Evolutionary conservation across 2,113 vertebrate genomes (phyloP).

Genomic region (Lagopus leucura): DNA sequence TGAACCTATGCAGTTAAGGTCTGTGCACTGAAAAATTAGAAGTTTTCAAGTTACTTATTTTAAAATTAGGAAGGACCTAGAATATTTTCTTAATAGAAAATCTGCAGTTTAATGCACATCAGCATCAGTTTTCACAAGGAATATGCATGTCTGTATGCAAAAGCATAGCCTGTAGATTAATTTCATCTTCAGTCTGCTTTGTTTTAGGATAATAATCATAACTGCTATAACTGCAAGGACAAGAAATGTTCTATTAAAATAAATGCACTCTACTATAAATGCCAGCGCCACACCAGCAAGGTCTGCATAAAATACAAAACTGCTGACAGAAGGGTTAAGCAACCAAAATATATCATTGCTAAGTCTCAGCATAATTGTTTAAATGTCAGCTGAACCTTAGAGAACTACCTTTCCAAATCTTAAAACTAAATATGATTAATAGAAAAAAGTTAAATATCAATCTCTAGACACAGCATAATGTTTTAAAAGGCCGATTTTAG

Average conservation of each 20-base stretch:
- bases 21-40: not conserved
- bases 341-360: constrained; percentile 59
- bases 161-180: not conserved
- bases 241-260: constrained; percentile 24
- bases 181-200: not conserved
- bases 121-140: not conserved
- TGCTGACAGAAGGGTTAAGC: constrained; percentile 69
- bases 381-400: constrained; percentile 70
- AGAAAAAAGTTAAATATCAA: constrained; percentile 67
- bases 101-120: not conserved
- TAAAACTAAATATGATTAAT: constrained; percentile 68
- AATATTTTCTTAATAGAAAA: not conserved
- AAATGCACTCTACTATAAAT: constrained; percentile 37
- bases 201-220: not conserved
- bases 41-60: not conserved
- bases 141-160: not conserved
- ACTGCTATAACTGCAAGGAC: not conserved
- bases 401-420: constrained; percentile 64
- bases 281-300: constrained; percentile 23
- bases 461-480: constrained; percentile 36
- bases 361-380: constrained; percentile 64
- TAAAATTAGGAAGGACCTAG: not conserved
- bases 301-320: constrained; percentile 56
- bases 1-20: not conserved
- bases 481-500: constrained; percentile 57